These are phyloP conservation scores for Poeciliopsis turneri DNA, from an alignment of 2,797 vertebrate genomes.

Conservation along the genomic window DNA sequence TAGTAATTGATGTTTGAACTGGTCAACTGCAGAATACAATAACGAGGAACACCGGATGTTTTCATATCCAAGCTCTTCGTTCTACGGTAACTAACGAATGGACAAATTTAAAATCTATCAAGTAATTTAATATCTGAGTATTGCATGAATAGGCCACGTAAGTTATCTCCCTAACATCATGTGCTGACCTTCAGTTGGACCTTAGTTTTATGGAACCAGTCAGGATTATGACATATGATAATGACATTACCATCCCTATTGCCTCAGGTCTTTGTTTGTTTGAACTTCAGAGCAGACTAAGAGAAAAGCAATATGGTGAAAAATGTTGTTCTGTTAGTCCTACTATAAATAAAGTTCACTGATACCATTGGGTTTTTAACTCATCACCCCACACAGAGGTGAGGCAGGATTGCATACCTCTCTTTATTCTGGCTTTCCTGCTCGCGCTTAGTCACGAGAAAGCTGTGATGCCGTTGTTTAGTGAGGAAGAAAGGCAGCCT, in stretches of 20 bases:
- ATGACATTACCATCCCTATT: slow-evolving; percentile 73
- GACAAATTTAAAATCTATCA: slow-evolving; percentile 1
- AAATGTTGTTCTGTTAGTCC: slow-evolving; percentile 51
- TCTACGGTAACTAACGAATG: background rate
- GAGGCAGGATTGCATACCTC: slow-evolving; percentile 4
- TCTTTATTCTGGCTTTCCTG: background rate
- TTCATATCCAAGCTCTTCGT: background rate
- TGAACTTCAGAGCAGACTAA: slow-evolving; percentile 65
- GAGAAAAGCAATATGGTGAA: slow-evolving; percentile 49
- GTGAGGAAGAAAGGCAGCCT: background rate
- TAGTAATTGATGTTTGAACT: slow-evolving; percentile 19
- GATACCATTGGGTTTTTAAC: slow-evolving; percentile 3
- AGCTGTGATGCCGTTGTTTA: slow-evolving; percentile 1
- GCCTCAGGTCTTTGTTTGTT: slow-evolving; percentile 61
- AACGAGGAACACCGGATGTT: background rate
- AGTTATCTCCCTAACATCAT: slow-evolving; percentile 1
- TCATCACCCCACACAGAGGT: background rate
- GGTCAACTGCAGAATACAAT: slow-evolving; percentile 11
- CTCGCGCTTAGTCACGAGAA: background rate
- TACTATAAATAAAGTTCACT: slow-evolving; percentile 50
- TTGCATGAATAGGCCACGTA: background rate
- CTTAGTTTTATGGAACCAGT: slow-evolving; percentile 37
- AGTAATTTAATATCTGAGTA: background rate
- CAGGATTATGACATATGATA: slow-evolving; percentile 49
- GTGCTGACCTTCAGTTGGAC: slow-evolving; percentile 17